These are phyloP conservation scores for Aptenodytes forsteri DNA, from an alignment of 2,113 vertebrate genomes.

Conservation along the genomic window DNA sequence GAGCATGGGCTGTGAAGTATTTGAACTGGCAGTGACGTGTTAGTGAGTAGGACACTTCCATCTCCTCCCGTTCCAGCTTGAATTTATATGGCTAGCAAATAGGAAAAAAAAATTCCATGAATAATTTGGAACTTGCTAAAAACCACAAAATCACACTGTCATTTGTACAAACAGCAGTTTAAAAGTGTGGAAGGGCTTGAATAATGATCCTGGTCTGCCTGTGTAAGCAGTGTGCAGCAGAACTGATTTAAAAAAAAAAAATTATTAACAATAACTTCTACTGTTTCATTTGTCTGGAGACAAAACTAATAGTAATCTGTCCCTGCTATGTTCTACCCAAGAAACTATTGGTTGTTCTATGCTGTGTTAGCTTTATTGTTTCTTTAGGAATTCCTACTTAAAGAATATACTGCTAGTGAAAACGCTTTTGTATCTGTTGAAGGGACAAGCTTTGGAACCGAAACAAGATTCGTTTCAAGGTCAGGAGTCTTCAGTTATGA, in stretches of 20 bases:
- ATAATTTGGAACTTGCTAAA: background rate
- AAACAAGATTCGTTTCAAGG: conserved; percentile 85
- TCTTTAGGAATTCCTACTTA: background rate
- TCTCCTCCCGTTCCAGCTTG: background rate
- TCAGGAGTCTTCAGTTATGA: conserved; percentile 83
- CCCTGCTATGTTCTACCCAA: background rate
- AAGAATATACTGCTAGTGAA: background rate
- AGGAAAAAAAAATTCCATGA: background rate
- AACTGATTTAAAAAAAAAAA: background rate
- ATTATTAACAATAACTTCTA: background rate
- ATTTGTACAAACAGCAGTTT: background rate
- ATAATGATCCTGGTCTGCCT: background rate
- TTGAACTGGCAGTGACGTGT: background rate
- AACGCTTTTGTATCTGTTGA: conserved; percentile 55
- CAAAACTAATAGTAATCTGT: background rate
- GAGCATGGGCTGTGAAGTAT: background rate
- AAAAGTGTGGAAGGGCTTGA: background rate
- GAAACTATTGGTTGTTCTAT: background rate
- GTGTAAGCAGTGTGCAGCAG: background rate
- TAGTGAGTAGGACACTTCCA: background rate
- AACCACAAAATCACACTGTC: background rate
- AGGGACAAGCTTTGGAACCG: conserved; percentile 83
- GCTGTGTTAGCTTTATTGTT: background rate
- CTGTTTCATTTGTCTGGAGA: background rate
- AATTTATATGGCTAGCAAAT: background rate